Percentiles rank a stretch among this genome's conserved stretches.
Evolutionary conservation across 2,113 vertebrate species (phyloP).

Genomic region (Rhea americana): DNA sequence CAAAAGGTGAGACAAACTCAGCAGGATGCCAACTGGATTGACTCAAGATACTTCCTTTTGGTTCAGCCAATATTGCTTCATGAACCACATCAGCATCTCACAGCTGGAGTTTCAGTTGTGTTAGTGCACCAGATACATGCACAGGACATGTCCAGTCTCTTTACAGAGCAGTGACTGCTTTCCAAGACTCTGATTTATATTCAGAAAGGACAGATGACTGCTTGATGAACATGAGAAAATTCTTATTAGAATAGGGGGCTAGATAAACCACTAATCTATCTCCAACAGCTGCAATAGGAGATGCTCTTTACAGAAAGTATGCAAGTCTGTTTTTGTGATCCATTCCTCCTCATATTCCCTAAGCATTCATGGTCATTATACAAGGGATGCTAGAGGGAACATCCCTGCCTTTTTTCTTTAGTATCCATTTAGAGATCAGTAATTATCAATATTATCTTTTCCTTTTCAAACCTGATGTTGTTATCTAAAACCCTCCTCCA

Average conservation of each 20-base stretch:
- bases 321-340: neutral
- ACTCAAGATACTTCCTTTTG: neutral
- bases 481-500: neutral
- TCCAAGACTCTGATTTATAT: neutral
- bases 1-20: constrained; percentile 16
- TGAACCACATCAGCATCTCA: constrained; percentile 8
- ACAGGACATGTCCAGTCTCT: neutral
- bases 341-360: neutral
- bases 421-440: neutral
- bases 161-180: neutral
- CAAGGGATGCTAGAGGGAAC: neutral
- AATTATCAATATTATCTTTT: neutral
- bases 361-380: neutral
- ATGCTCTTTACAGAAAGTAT: neutral
- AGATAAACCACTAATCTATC: neutral
- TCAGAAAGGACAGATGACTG: neutral
- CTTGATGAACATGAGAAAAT: neutral
- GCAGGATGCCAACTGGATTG: constrained; percentile 8
- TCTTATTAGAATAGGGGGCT: neutral
- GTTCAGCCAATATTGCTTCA: neutral
- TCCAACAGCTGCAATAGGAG: neutral
- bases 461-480: neutral
- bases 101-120: neutral
- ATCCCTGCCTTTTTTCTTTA: neutral
- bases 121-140: neutral